Percentiles rank a stretch among this genome's conserved stretches.
Conservation (phyloP, 2,113 vertebrate genomes). For the Empidonax traillii region DNA sequence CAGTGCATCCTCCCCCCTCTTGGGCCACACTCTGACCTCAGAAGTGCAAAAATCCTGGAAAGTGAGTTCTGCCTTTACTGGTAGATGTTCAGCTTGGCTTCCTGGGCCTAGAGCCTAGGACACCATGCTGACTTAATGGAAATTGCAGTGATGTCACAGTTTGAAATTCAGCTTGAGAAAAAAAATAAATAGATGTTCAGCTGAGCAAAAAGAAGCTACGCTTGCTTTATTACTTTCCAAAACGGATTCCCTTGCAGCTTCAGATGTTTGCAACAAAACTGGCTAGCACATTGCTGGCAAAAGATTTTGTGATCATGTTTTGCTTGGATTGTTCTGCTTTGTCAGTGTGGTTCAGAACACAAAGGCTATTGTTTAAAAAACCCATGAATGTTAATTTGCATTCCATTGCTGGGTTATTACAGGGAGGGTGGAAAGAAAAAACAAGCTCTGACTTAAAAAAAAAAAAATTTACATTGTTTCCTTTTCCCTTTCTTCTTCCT, state of each 20-base stretch:
- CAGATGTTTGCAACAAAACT: background rate
- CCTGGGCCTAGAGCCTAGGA: background rate
- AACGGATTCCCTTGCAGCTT: background rate
- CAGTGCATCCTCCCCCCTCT: background rate
- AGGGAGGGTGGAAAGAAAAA: constrained; percentile 22
- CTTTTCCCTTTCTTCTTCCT: constrained; percentile 25
- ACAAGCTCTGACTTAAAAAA: background rate
- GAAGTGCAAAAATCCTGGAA: background rate
- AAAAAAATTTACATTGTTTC: background rate
- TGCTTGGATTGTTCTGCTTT: constrained; percentile 22
- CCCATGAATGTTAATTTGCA: constrained; percentile 1
- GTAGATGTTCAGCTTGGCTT: background rate
- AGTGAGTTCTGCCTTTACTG: background rate
- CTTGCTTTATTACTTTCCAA: background rate
- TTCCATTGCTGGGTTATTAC: constrained; percentile 24
- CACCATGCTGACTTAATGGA: background rate
- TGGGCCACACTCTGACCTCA: background rate
- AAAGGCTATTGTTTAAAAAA: constrained; percentile 57
- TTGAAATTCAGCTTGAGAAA: background rate
- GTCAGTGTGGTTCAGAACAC: constrained; percentile 40
- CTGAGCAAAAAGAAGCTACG: background rate
- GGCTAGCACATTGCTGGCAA: constrained; percentile 5
- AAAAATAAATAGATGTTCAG: background rate
- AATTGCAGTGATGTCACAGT: background rate
- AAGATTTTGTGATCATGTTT: background rate